phyloP scores from a whole-genome alignment of 2,113 vertebrate genomes.

The Gadus chalcogrammus region DNA sequence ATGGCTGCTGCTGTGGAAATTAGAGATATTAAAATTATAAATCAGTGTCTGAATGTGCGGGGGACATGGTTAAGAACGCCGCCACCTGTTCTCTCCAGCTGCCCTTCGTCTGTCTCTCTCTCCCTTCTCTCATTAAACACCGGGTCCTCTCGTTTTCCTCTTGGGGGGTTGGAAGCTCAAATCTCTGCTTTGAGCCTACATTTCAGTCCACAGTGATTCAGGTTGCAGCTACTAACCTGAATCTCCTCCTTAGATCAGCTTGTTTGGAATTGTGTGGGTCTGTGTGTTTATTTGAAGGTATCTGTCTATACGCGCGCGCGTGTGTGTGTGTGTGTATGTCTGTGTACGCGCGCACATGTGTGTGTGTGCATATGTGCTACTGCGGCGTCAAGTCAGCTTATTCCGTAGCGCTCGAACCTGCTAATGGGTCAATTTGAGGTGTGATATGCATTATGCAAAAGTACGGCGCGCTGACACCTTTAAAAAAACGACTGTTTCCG shows the following conservation, averaged over 20 bases:
- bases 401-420: slow-evolving; percentile 59
- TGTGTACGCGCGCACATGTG: slow-evolving; percentile 13
- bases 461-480: slow-evolving; percentile 68
- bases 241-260: not conserved
- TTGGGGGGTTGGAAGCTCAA: slow-evolving; percentile 3
- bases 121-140: slow-evolving; percentile 20
- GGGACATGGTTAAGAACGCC: slow-evolving; percentile 20
- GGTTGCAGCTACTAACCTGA: slow-evolving; percentile 34
- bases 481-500: slow-evolving; percentile 53
- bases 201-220: slow-evolving; percentile 42
- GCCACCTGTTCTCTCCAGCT: slow-evolving; percentile 36
- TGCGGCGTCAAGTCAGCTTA: slow-evolving; percentile 41
- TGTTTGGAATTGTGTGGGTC: not conserved
- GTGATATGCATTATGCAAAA: slow-evolving; percentile 77
- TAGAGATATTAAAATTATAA: slow-evolving; percentile 94
- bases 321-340: slow-evolving; percentile 4
- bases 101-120: slow-evolving; percentile 20
- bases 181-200: slow-evolving; percentile 22
- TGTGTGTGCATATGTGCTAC: slow-evolving; percentile 9
- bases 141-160: slow-evolving; percentile 30
- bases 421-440: slow-evolving; percentile 76
- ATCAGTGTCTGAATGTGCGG: slow-evolving; percentile 80
- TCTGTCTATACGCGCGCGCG: not conserved
- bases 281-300: not conserved
- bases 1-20: slow-evolving; percentile 80